These are phyloP conservation scores for Drepana arcuata DNA, from an alignment of 1,140 invertebrate genomes.

Conservation along the genomic window DNA sequence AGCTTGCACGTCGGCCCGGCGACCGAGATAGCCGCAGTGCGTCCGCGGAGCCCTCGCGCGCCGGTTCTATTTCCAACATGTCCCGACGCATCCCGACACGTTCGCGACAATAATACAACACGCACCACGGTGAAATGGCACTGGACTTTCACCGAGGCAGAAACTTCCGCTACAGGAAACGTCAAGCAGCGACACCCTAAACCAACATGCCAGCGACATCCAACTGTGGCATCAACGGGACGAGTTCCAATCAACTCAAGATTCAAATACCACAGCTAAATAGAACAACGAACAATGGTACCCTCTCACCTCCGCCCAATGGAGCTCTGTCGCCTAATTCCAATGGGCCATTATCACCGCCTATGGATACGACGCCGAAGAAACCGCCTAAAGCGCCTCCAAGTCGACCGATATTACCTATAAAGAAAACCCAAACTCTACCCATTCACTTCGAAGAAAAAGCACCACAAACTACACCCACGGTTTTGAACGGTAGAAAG, in stretches of 20 bases:
- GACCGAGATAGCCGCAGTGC: slow-evolving; percentile 61
- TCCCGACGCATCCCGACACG: slow-evolving; percentile 48
- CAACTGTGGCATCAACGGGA: slow-evolving; percentile 18
- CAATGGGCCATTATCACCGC: slow-evolving; percentile 46
- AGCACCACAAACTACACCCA: slow-evolving; percentile 29
- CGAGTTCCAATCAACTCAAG: slow-evolving; percentile 26
- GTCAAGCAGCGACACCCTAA: slow-evolving; percentile 32
- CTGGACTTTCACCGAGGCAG: slow-evolving; percentile 48
- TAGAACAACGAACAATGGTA: slow-evolving; percentile 31
- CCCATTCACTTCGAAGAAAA: slow-evolving; percentile 60
- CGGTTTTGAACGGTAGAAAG: slow-evolving; percentile 45
- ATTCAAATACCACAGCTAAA: slow-evolving; percentile 43
- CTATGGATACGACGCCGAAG: slow-evolving; percentile 48
- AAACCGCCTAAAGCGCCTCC: slow-evolving; percentile 51
- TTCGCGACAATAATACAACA: slow-evolving; percentile 51
- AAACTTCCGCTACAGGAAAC: slow-evolving; percentile 59
- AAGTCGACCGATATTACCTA: slow-evolving; percentile 47
- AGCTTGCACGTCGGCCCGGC: slow-evolving; percentile 36
- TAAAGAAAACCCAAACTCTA: slow-evolving; percentile 64
- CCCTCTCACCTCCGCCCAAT: slow-evolving; percentile 19
- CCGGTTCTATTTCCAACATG: slow-evolving; percentile 66
- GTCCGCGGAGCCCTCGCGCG: slow-evolving; percentile 52
- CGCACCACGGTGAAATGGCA: slow-evolving; percentile 52
- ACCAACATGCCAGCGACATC: slow-evolving; percentile 38
- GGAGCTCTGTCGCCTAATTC: slow-evolving; percentile 14